Percentiles rank a stretch among this genome's conserved stretches.
These are phyloP conservation scores for Pangasius sanitwongsei DNA, from an alignment of 2,797 vertebrate genomes.

Conservation along the genomic window DNA sequence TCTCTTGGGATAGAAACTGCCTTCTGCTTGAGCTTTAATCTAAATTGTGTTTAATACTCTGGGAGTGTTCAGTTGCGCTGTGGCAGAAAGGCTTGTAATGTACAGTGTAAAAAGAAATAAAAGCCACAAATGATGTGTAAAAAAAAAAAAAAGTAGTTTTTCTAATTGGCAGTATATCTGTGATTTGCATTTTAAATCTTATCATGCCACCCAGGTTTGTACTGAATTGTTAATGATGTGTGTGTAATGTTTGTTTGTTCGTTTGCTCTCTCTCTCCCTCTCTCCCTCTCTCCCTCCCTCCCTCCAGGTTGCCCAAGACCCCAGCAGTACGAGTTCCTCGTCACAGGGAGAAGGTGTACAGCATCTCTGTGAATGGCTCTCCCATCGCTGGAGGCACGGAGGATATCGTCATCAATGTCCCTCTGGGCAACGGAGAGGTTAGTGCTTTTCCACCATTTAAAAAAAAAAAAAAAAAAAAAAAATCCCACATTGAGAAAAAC, in stretches of 20 bases:
- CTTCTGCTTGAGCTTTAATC: background rate
- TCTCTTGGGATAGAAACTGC: background rate
- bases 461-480: background rate
- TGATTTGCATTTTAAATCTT: background rate
- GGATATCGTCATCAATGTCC: conserved; percentile 76
- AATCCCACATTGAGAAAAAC: background rate
- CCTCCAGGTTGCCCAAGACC: conserved; percentile 76
- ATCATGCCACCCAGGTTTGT: background rate
- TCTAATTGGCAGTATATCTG: background rate
- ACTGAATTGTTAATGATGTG: background rate
- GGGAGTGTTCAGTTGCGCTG: background rate
- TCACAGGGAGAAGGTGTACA: conserved; percentile 80
- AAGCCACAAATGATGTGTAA: background rate
- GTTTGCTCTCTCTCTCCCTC: too few species aligned
- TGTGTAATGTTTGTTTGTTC: background rate
- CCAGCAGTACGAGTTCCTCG: conserved; percentile 72
- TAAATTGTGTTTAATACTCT: background rate
- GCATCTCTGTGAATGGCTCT: conserved; percentile 80
- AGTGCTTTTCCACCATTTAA: conserved; percentile 18
- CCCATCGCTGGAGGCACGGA: conserved; percentile 68
- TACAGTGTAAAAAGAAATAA: background rate
- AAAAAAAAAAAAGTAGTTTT: background rate
- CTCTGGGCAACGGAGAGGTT: conserved; percentile 79
- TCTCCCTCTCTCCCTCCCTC: background rate
- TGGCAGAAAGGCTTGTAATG: background rate